phyloP scores from a whole-genome alignment of 2,113 vertebrate species.

The Chaenocephalus aceratus region DNA sequence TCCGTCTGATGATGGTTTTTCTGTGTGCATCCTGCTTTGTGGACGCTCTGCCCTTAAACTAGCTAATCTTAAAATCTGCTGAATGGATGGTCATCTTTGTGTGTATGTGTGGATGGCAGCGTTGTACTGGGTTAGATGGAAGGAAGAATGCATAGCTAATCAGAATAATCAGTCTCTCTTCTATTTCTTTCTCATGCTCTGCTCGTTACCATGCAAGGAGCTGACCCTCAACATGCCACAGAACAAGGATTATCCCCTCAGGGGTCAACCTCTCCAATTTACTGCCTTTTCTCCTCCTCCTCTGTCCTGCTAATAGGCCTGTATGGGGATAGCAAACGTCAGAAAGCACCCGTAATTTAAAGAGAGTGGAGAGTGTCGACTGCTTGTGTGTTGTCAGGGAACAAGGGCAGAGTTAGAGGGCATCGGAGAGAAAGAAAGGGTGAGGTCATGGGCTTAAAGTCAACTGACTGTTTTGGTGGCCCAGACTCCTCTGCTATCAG shows the following conservation, averaged over 20 bases:
- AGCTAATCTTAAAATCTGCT: conserved; percentile 64
- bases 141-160: conserved; percentile 62
- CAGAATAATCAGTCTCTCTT: conserved; percentile 61
- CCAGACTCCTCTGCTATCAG: conserved; percentile 22
- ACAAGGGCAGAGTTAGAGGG: conserved; percentile 47
- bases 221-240: conserved; percentile 62
- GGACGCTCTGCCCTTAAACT: conserved; percentile 58
- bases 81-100: conserved; percentile 42
- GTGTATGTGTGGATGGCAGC: conserved; percentile 22
- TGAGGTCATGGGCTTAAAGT: conserved; percentile 24
- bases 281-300: conserved; percentile 50
- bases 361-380: conserved; percentile 51
- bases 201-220: conserved; percentile 57
- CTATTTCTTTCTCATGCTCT: conserved; percentile 48
- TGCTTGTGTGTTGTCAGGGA: conserved; percentile 69
- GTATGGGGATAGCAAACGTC: conserved; percentile 34
- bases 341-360: conserved; percentile 70
- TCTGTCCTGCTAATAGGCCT: conserved; percentile 53
- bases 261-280: conserved; percentile 60
- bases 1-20: conserved; percentile 60
- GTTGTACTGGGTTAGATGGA: conserved; percentile 38
- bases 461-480: conserved; percentile 44
- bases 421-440: conserved; percentile 37
- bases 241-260: conserved; percentile 65
- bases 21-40: conserved; percentile 55